Percentiles rank a stretch among this genome's conserved stretches.
phyloP scores from a whole-genome alignment of 2,888 invertebrate genomes.

The Onchidella celtica region DNA sequence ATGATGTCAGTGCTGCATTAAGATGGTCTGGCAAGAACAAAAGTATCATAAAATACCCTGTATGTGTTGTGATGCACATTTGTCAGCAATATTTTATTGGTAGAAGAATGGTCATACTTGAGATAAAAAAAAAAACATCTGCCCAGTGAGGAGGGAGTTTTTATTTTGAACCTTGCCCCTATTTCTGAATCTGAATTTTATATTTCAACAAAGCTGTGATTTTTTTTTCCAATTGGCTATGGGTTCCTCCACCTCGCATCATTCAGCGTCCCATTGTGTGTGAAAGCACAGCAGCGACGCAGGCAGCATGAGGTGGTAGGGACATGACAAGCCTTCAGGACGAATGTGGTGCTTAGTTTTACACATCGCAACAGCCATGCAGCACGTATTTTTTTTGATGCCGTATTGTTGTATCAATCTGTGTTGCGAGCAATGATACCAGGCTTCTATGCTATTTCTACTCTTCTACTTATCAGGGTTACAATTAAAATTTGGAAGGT shows the following conservation, averaged over 20 bases:
- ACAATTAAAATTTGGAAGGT: neutral
- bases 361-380: slow-evolving; percentile 34
- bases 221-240: slow-evolving; percentile 19
- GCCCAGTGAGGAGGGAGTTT: neutral
- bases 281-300: slow-evolving; percentile 25
- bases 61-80: too few relatives aligned
- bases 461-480: slow-evolving; percentile 20
- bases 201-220: slow-evolving; percentile 43
- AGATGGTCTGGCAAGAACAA: too few relatives aligned
- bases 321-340: slow-evolving; percentile 23
- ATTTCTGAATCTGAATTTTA: slow-evolving; percentile 1
- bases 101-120: neutral
- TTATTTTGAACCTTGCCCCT: neutral
- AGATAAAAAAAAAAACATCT: neutral
- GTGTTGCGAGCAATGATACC: slow-evolving; percentile 9
- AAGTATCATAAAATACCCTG: too few relatives aligned
- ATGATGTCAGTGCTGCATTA: too few relatives aligned
- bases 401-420: slow-evolving; percentile 27
- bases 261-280: slow-evolving; percentile 26
- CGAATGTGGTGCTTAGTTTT: slow-evolving; percentile 33
- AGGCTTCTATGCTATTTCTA: slow-evolving; percentile 3
- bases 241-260: slow-evolving; percentile 22
- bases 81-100: too few relatives aligned
- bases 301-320: slow-evolving; percentile 40
- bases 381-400: slow-evolving; percentile 17